phyloP scores from a whole-genome alignment of 1,140 invertebrate genomes.

The Drosophila rufa region DNA sequence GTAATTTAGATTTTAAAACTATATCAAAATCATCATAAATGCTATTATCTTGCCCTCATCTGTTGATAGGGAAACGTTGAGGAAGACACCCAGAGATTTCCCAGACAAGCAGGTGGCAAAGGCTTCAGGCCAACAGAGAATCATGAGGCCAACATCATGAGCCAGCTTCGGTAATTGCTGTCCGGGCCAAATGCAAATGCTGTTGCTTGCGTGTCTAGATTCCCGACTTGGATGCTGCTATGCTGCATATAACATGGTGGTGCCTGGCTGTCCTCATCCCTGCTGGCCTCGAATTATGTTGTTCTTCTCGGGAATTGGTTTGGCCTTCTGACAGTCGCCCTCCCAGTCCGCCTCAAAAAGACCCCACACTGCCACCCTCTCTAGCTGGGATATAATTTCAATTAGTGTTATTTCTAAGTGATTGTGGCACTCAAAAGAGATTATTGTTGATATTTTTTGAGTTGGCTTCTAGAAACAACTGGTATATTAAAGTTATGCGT shows the following conservation, averaged over 20 bases:
- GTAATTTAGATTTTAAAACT: neutral
- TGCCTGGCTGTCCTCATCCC: conserved; percentile 11
- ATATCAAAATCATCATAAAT: neutral
- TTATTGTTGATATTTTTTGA: conserved; percentile 8
- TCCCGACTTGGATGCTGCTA: conserved; percentile 37
- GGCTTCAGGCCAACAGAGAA: conserved; percentile 57
- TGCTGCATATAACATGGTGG: conserved; percentile 36
- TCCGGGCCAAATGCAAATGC: conserved; percentile 70
- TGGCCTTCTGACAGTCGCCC: conserved; percentile 33
- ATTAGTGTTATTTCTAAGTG: conserved; percentile 56
- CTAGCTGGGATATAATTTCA: conserved; percentile 60
- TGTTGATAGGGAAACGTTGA: conserved; percentile 10
- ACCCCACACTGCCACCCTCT: conserved; percentile 2
- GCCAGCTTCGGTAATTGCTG: conserved; percentile 74
- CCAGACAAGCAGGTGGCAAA: conserved; percentile 81
- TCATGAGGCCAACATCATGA: conserved; percentile 66
- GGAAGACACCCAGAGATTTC: conserved; percentile 55
- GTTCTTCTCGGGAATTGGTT: conserved; percentile 65
- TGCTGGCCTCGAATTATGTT: conserved; percentile 65
- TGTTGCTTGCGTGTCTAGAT: conserved; percentile 54
- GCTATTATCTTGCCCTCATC: conserved; percentile 6
- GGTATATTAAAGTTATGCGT: neutral
- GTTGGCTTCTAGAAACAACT: neutral
- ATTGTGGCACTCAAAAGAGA: conserved; percentile 19
- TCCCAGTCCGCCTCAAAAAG: neutral